These are phyloP conservation scores for Semaprochilodus insignis DNA, from an alignment of 2,797 vertebrate species.

Conservation along the genomic window DNA sequence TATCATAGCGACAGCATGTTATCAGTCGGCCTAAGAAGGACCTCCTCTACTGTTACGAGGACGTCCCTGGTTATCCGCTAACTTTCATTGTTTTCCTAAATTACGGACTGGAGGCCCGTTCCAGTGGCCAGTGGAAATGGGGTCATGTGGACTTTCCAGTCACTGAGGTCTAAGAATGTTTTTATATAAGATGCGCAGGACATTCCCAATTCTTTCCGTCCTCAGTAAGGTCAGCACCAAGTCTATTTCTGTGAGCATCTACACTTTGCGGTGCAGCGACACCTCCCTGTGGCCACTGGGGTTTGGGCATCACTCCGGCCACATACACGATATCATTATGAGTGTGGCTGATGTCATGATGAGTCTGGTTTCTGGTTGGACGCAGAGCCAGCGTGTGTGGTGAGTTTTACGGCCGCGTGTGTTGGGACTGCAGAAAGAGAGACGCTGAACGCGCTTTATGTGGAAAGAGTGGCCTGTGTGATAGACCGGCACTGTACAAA, in stretches of 20 bases:
- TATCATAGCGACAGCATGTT: too few relatives aligned
- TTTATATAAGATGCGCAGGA: constrained; percentile 12
- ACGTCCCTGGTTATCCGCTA: too few relatives aligned
- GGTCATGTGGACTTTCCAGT: constrained; percentile 9
- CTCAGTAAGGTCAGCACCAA: not conserved
- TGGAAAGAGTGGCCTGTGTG: too few relatives aligned
- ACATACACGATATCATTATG: constrained; percentile 37
- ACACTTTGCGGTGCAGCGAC: not conserved
- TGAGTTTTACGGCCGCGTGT: constrained; percentile 27
- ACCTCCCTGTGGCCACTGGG: constrained; percentile 22
- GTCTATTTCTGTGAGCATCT: not conserved
- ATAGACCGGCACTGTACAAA: too few relatives aligned
- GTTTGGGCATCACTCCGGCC: constrained; percentile 38
- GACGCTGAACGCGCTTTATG: not conserved
- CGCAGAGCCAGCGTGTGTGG: constrained; percentile 18
- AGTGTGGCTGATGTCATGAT: constrained; percentile 50
- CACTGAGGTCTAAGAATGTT: constrained; percentile 1
- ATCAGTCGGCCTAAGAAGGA: too few relatives aligned
- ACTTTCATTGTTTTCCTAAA: too few relatives aligned
- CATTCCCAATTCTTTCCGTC: constrained; percentile 13
- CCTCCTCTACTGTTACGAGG: too few relatives aligned
- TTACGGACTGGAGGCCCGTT: not conserved
- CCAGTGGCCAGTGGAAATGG: not conserved
- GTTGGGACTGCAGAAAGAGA: not conserved
- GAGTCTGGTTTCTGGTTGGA: constrained; percentile 41